Evolutionary conservation across 2,113 vertebrate species (phyloP).

Genomic region (Danionella cerebrum): DNA sequence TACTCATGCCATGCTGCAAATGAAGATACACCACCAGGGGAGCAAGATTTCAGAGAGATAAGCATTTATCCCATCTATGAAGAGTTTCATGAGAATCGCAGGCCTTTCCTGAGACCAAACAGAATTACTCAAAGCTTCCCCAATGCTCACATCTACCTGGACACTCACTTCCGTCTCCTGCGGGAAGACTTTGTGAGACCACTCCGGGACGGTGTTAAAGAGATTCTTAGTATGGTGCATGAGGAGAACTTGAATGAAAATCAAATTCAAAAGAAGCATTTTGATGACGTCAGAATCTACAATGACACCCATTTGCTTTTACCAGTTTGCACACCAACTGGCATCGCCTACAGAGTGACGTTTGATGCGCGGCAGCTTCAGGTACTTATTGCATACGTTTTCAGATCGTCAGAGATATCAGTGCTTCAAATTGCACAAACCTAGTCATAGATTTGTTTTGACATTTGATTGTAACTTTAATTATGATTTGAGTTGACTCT

Average conservation of each 20-base stretch:
- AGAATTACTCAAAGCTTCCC: slow-evolving; percentile 69
- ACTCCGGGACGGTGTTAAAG: slow-evolving; percentile 79
- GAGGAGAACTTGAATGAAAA: slow-evolving; percentile 45
- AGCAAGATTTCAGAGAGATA: slow-evolving; percentile 68
- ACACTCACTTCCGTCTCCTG: slow-evolving; percentile 90
- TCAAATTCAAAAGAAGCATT: slow-evolving; percentile 62
- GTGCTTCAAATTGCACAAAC: no score
- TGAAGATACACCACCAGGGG: slow-evolving; percentile 47
- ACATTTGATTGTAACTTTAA: background rate
- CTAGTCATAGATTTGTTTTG: no score
- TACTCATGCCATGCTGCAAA: slow-evolving; percentile 57
- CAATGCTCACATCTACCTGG: slow-evolving; percentile 75
- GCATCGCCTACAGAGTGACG: slow-evolving; percentile 75
- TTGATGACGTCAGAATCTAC: slow-evolving; percentile 84
- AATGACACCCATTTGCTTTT: slow-evolving; percentile 67
- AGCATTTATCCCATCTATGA: slow-evolving; percentile 77
- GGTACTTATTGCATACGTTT: slow-evolving; percentile 44
- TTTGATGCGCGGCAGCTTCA: slow-evolving; percentile 74
- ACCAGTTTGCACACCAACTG: slow-evolving; percentile 67
- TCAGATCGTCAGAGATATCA: background rate
- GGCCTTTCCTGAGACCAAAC: slow-evolving; percentile 80
- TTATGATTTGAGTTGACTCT: no score
- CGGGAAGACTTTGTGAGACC: slow-evolving; percentile 89
- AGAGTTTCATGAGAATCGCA: slow-evolving; percentile 70
- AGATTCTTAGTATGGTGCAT: slow-evolving; percentile 64